Evolutionary conservation across 1,140 invertebrate genomes (phyloP).

Genomic region (Neodiprion fabricii): DNA sequence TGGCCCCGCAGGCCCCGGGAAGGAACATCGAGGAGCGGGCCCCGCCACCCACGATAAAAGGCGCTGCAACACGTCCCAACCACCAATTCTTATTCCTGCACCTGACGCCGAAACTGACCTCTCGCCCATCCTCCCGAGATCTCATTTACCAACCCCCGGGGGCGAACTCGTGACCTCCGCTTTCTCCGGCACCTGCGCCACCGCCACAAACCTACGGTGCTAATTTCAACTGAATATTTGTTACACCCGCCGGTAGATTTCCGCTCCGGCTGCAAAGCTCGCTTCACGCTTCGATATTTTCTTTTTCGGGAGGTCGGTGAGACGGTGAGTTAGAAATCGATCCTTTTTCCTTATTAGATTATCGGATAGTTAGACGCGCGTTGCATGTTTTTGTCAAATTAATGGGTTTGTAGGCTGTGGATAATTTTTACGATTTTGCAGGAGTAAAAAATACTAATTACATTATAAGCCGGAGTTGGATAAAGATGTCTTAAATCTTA

Average conservation of each 20-base stretch:
- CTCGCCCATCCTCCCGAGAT: conserved; percentile 31
- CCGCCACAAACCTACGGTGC: conserved; percentile 23
- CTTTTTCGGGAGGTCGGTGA: not conserved
- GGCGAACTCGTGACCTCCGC: conserved; percentile 25
- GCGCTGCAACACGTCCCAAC: conserved; percentile 24
- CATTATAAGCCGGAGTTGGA: too few relatives aligned
- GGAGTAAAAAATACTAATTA: too few relatives aligned
- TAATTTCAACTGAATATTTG: conserved; percentile 17
- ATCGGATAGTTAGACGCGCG: conserved; percentile 9
- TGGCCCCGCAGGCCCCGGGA: conserved; percentile 17
- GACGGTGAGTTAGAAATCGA: not conserved
- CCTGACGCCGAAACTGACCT: conserved; percentile 40
- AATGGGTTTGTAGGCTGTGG: too few relatives aligned
- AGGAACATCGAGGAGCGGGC: not conserved
- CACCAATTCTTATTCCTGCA: conserved; percentile 58
- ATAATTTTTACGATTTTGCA: too few relatives aligned
- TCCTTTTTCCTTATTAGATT: not conserved
- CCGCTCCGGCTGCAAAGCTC: conserved; percentile 14
- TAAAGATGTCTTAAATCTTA: too few relatives aligned
- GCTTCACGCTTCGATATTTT: conserved; percentile 2
- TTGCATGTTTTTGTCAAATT: conserved; percentile 19
- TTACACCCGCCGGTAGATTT: conserved; percentile 18
- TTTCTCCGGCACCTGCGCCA: conserved; percentile 21
- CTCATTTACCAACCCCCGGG: conserved; percentile 59
- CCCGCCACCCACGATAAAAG: conserved; percentile 22